A percentile compares a stretch with the other conserved stretches of the same genome.
These are phyloP conservation scores for Heliothis virescens DNA, from an alignment of 1,140 invertebrate genomes.

Conservation along the genomic window DNA sequence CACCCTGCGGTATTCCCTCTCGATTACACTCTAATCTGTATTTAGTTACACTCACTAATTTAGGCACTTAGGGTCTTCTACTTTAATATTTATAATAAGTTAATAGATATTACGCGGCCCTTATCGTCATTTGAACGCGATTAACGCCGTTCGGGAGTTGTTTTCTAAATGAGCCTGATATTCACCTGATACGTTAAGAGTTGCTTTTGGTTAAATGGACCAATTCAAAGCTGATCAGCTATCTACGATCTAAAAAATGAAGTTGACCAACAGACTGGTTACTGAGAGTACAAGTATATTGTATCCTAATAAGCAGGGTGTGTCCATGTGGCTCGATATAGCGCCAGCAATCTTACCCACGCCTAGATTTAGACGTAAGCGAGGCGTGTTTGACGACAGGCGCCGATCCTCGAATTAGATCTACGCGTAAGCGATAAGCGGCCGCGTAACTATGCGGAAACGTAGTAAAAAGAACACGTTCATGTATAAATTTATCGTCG, in stretches of 20 bases:
- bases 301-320: slow-evolving; percentile 37
- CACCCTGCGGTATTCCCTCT: slow-evolving; percentile 24
- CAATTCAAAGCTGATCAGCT: too few species aligned
- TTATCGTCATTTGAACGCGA: background rate
- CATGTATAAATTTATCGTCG: slow-evolving; percentile 81
- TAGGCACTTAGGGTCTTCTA: slow-evolving; percentile 11
- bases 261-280: too few species aligned
- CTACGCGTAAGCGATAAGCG: slow-evolving; percentile 73
- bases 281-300: background rate
- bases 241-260: too few species aligned
- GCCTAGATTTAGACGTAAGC: slow-evolving; percentile 73
- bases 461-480: slow-evolving; percentile 78
- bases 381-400: slow-evolving; percentile 73
- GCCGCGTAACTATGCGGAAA: slow-evolving; percentile 81
- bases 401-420: slow-evolving; percentile 78
- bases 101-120: background rate
- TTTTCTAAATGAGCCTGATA: background rate
- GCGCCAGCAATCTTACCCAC: slow-evolving; percentile 56
- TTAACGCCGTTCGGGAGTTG: background rate
- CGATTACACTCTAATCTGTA: slow-evolving; percentile 34
- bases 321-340: slow-evolving; percentile 48
- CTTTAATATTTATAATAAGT: too few species aligned
- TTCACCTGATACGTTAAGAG: background rate
- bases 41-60: slow-evolving; percentile 13
- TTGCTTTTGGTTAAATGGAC: too few species aligned